Percentiles rank a stretch among this genome's conserved stretches.
Evolutionary conservation across 2,888 invertebrate species (phyloP).

Genomic region (Troides aeacus): DNA sequence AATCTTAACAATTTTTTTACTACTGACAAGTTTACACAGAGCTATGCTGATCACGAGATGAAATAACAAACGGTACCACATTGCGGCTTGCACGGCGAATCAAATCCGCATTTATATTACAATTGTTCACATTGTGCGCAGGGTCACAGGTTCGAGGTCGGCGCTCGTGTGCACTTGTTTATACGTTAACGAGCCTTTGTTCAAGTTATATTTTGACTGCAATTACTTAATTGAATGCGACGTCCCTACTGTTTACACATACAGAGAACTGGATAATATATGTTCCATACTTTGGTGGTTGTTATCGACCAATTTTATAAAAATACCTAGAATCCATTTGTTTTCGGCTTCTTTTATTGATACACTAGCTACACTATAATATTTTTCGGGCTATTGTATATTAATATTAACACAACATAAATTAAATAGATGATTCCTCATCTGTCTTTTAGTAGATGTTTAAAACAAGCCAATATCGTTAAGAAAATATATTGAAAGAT

Average conservation of each 20-base stretch:
- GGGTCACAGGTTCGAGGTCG: constrained; percentile 76
- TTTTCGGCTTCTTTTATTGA: not conserved
- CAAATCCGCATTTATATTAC: constrained; percentile 39
- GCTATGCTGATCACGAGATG: constrained; percentile 13
- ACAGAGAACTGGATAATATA: not conserved
- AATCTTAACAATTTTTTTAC: not conserved
- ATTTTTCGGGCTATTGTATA: no score
- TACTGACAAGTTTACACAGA: not conserved
- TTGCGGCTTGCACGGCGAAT: constrained; percentile 28
- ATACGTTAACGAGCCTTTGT: constrained; percentile 32
- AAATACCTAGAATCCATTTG: not conserved
- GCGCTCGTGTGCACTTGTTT: constrained; percentile 47
- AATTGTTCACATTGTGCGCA: constrained; percentile 68
- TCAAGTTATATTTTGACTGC: constrained; percentile 14
- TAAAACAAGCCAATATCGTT: no score
- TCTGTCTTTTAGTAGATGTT: no score
- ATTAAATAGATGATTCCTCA: no score
- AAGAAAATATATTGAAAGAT: no score
- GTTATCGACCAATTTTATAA: not conserved
- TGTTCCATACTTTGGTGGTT: not conserved
- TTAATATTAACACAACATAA: no score
- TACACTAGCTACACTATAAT: no score
- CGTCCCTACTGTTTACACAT: not conserved
- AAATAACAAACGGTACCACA: constrained; percentile 29
- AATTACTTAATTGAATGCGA: not conserved